Evolutionary conservation across 2,888 invertebrate species (phyloP), one percentile per base, ranked within the genome.

Genomic region (Sesamia inferens): DNA sequence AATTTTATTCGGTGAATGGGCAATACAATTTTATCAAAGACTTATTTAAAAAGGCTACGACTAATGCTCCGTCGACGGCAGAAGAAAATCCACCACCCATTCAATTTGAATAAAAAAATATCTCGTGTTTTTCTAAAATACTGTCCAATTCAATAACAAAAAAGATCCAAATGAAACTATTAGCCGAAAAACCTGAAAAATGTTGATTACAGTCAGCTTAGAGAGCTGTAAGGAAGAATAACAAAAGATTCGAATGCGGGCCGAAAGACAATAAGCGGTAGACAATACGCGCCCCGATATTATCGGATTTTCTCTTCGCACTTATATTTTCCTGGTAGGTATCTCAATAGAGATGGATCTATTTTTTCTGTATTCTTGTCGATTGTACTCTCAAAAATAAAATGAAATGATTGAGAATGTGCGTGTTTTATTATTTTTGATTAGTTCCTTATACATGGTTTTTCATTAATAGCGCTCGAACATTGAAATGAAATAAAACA

Each of bases 291-390:
- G 80, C 74, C 75, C 79, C 78, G 77, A 85, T 85, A 86, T 87
- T 88, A 88, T 88, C 85, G 85, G 84, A 84, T 85, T 85, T 83
- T 83, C 83, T 84, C 84, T 81, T 79, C 71, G 64, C 69, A 83
- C 77, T 86, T 85, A 88, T 88, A 79, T 86, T 87, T 80, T 87
- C 88, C 87, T 88, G 84, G 88, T 88, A 86, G 82, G 86, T 87
- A 85, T 72, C 71, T 61, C 63, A 63, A 73, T 80, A 71, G 79
- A 78, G 71, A 78, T 73, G 69, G 62, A 69, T 76, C 71, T 74
- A n/a, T 44, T 55, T 74, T 71, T 76, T 66, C 51, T 68, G 47
- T 69, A 57, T 82, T 82, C 58, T 44, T 82, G 58, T 81, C 71
- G 61, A 78, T 78, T 78, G 81, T 79, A 31, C 31, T 31, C 31